Percentiles rank a stretch among this genome's conserved stretches.
phyloP scores from a whole-genome alignment of 2,113 vertebrate species.

The Sebastes fasciatus region DNA sequence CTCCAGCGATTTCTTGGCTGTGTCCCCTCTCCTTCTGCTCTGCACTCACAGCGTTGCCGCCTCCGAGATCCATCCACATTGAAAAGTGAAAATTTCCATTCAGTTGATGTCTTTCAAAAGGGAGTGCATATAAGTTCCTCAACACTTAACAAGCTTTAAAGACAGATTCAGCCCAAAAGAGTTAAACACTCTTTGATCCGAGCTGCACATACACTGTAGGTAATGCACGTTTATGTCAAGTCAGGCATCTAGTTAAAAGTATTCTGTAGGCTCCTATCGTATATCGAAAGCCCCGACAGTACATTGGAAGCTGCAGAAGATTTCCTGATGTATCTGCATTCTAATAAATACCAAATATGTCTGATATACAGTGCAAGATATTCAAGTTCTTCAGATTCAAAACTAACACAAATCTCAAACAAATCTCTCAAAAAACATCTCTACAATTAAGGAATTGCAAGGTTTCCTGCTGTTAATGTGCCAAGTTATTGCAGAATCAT shows the following conservation, averaged over 20 bases:
- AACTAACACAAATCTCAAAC: constrained; percentile 1
- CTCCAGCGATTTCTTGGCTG: constrained; percentile 40
- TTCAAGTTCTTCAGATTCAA: background rate
- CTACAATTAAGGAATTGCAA: constrained; percentile 29
- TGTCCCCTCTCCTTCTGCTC: constrained; percentile 45
- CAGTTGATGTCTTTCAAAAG: background rate
- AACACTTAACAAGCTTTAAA: background rate
- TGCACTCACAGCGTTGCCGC: background rate
- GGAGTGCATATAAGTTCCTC: background rate
- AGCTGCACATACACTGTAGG: background rate
- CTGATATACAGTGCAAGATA: background rate
- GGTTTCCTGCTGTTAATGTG: constrained; percentile 26
- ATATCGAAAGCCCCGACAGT: background rate
- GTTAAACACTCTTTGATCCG: constrained; percentile 20
- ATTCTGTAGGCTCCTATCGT: background rate
- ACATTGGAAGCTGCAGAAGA: background rate
- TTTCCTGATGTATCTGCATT: background rate
- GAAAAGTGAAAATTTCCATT: constrained; percentile 19
- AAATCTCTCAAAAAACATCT: constrained; percentile 20
- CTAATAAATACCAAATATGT: background rate
- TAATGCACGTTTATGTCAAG: constrained; percentile 1
- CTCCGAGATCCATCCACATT: constrained; percentile 31
- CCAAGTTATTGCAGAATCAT: constrained; percentile 29
- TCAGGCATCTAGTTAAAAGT: background rate
- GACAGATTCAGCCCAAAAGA: background rate